Conservation (phyloP, 2,888 invertebrate species). For the Biston stratarius region DNA sequence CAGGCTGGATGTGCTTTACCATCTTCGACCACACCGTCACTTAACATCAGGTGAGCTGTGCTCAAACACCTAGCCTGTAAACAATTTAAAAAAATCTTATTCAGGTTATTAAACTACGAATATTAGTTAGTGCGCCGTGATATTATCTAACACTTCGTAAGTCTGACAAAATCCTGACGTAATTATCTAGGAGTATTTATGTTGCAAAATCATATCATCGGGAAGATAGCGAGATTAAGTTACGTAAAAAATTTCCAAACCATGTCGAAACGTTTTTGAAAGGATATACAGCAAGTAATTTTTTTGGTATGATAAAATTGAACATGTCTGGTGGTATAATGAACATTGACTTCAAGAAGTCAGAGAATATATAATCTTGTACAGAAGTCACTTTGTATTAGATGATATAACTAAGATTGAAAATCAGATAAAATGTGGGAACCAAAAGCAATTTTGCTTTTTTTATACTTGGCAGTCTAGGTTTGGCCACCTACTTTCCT, state of each 20-base stretch:
- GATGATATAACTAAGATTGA: background rate
- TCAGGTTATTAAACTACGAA: too few species aligned
- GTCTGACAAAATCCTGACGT: too few species aligned
- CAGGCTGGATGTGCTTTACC: too few species aligned
- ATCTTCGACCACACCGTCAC: too few species aligned
- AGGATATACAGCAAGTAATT: background rate
- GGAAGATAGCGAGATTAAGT: background rate
- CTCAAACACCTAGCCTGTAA: too few species aligned
- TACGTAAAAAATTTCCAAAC: background rate
- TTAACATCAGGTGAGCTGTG: too few species aligned
- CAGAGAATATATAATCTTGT: background rate
- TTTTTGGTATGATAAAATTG: constrained; percentile 1
- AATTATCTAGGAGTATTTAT: background rate
- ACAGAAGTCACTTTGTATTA: background rate
- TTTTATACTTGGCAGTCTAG: too few species aligned
- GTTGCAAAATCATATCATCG: background rate
- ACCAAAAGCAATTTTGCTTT: background rate
- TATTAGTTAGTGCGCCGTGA: too few species aligned
- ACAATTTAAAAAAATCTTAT: too few species aligned
- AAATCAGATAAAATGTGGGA: background rate
- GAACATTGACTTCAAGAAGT: background rate
- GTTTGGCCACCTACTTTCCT: too few species aligned
- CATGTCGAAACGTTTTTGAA: background rate
- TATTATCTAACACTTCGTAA: too few species aligned
- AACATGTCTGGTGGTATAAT: background rate